phyloP scores from a whole-genome alignment of 2,888 invertebrate genomes.

The Thyatira batis region DNA sequence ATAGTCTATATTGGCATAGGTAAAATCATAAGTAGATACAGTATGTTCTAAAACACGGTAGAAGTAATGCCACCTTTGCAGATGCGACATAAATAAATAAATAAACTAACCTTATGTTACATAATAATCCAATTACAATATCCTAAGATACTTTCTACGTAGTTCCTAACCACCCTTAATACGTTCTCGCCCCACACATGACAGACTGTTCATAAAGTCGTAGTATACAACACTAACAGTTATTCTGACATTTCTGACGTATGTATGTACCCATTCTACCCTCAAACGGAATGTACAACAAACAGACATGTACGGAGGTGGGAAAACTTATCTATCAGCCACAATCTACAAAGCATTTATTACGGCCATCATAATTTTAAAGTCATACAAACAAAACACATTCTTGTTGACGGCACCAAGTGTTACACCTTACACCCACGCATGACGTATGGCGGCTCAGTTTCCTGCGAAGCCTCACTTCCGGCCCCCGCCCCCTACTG shows the following conservation, averaged over 20 bases:
- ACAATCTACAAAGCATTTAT: neutral
- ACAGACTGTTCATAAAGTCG: neutral
- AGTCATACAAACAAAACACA: conserved; percentile 13
- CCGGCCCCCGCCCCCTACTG: conserved; percentile 49
- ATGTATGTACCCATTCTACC: neutral
- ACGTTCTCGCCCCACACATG: too few species aligned
- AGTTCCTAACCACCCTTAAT: too few species aligned
- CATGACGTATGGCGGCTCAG: conserved; percentile 53
- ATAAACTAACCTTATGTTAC: too few species aligned
- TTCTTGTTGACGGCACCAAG: conserved; percentile 14
- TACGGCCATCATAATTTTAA: conserved; percentile 10
- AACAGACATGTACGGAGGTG: neutral
- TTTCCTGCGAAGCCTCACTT: conserved; percentile 47
- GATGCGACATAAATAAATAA: too few species aligned
- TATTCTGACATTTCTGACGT: too few species aligned
- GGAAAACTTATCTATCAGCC: neutral
- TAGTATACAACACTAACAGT: neutral
- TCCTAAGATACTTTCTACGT: too few species aligned
- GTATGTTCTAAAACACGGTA: too few species aligned
- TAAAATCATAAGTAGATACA: too few species aligned
- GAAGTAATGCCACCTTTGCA: too few species aligned
- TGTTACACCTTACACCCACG: conserved; percentile 52
- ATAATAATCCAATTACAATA: too few species aligned
- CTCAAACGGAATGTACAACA: conserved; percentile 2
- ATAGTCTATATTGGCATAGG: too few species aligned